These are phyloP conservation scores for Lagopus leucura DNA, from an alignment of 2,113 vertebrate genomes.

Conservation along the genomic window DNA sequence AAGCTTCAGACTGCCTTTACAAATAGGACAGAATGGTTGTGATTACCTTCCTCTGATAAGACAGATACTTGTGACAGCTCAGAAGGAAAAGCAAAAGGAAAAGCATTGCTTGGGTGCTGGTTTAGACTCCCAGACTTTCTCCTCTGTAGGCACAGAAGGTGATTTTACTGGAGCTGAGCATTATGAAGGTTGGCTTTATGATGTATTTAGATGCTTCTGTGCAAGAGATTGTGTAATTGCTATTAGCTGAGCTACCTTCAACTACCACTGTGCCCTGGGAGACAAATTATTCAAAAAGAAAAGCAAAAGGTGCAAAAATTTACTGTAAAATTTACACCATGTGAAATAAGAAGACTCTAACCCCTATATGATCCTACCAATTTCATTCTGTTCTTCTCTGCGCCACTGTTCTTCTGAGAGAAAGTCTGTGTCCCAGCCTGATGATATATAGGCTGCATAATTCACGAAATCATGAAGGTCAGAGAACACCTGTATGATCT, in stretches of 20 bases:
- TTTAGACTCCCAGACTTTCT: neutral
- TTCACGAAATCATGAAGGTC: neutral
- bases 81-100: neutral
- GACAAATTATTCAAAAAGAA: neutral
- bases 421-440: neutral
- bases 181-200: neutral
- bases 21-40: neutral
- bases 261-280: neutral
- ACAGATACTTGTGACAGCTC: neutral
- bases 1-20: neutral
- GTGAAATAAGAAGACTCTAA: neutral
- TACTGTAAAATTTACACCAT: neutral
- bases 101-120: neutral
- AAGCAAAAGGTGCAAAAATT: neutral
- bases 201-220: neutral
- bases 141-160: neutral
- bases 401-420: neutral
- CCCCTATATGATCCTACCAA: neutral
- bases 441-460: neutral
- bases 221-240: neutral
- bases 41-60: neutral
- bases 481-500: too few species aligned
- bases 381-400: neutral
- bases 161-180: neutral
- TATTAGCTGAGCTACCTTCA: neutral